Conservation (phyloP, 2,888 invertebrate genomes). For the Meliscaeva auricollis region DNA sequence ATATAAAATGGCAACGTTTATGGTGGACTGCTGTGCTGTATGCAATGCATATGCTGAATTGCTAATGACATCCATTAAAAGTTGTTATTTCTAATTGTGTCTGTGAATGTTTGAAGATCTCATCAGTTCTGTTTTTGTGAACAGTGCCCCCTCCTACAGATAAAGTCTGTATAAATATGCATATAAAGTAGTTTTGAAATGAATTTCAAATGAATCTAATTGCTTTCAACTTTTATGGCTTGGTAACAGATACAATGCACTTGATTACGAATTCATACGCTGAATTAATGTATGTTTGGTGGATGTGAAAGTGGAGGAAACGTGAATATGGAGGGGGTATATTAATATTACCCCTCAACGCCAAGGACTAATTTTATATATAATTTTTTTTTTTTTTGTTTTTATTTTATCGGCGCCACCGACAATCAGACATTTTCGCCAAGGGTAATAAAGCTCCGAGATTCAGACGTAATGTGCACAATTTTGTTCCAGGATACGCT, state of each 20-base stretch:
- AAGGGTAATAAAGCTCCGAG: constrained; percentile 69
- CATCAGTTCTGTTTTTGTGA: constrained; percentile 50
- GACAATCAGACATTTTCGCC: constrained; percentile 58
- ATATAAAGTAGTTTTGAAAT: constrained; percentile 41
- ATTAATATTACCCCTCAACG: background rate
- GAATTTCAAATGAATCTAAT: constrained; percentile 73
- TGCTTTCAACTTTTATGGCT: constrained; percentile 67
- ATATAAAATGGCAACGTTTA: background rate
- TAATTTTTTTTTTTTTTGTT: constrained; percentile 20
- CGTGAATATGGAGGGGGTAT: background rate
- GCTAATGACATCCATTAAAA: constrained; percentile 74
- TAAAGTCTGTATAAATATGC: constrained; percentile 26
- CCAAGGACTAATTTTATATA: constrained; percentile 17
- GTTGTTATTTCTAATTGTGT: constrained; percentile 72
- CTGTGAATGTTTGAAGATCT: constrained; percentile 54
- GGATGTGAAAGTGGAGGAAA: background rate
- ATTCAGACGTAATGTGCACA: constrained; percentile 56
- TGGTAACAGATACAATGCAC: constrained; percentile 70
- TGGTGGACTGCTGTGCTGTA: background rate
- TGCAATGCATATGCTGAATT: constrained; percentile 53
- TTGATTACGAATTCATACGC: constrained; percentile 70
- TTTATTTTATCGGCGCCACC: constrained; percentile 1
- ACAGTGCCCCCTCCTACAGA: background rate
- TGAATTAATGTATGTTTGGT: background rate
- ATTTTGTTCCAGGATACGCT: constrained; percentile 22